Percentiles rank a stretch among this genome's conserved stretches.
Evolutionary conservation across 2,888 invertebrate species (phyloP).

Genomic region (Ornithoptera alexandrae): DNA sequence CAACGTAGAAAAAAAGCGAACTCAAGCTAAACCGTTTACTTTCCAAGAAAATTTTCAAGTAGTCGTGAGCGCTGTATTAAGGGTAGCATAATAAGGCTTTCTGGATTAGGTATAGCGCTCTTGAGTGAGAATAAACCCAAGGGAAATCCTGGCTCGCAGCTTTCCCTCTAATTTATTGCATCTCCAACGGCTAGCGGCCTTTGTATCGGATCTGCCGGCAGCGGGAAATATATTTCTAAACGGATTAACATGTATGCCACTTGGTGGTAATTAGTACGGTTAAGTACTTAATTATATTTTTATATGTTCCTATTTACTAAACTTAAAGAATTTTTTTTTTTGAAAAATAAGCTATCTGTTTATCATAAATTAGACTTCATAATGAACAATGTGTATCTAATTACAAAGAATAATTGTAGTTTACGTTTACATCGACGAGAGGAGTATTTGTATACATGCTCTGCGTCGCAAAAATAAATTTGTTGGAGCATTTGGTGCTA

Average conservation of each 20-base stretch:
- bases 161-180: conserved; percentile 78
- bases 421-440: background rate
- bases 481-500: conserved; percentile 26
- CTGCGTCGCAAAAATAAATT: conserved; percentile 9
- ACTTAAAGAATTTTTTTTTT: background rate
- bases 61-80: conserved; percentile 78
- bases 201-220: conserved; percentile 74
- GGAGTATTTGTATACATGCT: background rate
- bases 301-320: conserved; percentile 11
- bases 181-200: conserved; percentile 75
- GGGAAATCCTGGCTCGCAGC: conserved; percentile 79
- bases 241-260: conserved; percentile 73
- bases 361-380: background rate
- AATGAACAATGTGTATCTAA: background rate
- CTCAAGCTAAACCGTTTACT: conserved; percentile 65
- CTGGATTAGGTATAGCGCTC: conserved; percentile 78
- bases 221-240: conserved; percentile 75
- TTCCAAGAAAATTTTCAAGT: conserved; percentile 76
- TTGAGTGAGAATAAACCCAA: conserved; percentile 79
- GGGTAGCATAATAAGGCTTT: conserved; percentile 80
- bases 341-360: background rate
- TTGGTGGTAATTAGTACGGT: conserved; percentile 63
- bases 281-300: conserved; percentile 45
- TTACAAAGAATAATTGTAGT: background rate
- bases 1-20: conserved; percentile 43